Evolutionary conservation across 2,888 invertebrate genomes (phyloP), one percentile per base, ranked within the genome.

Genomic region (Toxonevra muliebris): DNA sequence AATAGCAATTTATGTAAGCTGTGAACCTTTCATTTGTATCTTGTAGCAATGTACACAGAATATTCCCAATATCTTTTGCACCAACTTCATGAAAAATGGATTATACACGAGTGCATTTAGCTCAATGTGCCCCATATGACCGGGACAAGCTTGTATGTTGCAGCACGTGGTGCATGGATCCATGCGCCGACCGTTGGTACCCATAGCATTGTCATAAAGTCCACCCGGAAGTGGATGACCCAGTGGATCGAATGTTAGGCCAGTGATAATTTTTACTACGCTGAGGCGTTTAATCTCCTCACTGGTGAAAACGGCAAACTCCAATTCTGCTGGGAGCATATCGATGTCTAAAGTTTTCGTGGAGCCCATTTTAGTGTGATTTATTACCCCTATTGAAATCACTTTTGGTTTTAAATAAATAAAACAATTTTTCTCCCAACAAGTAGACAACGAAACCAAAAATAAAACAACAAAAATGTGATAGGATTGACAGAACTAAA

Each of bases 41-140:
- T 86, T 88, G 73, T 87, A 89, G 80, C 96, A 96, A 62, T 87
- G 86, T 7, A 92, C 82, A 79, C 96, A 96, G 19, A 90, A 88
- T 1, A 91, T 86, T 71, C 89, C 88, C 61, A 95, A 86, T 10
- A 95, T 82, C 1, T 87, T 88, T 65, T 88, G 89, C 17, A 97
- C 87, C 42, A 90, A 88, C 78, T 91, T 91, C 71, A 93, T 91
- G 79, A 96, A 95, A 58, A 98, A 80, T 0, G 98, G 98, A 87
- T 98, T 98, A 67, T 94, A 91, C 0, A 96, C 93, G 0, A 95
- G 91, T 12, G 97, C 86, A 0, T 95, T 94, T 1, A 99, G 86
- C 74, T 93, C 93, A 71, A 99, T 96, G 81, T 97, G 95, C 0
- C 98, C 98, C 84, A 96, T 92, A 85, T 99, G 99, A 0, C 99